phyloP scores from a whole-genome alignment of 2,888 invertebrate genomes.

The Ceraclea dissimilis region DNA sequence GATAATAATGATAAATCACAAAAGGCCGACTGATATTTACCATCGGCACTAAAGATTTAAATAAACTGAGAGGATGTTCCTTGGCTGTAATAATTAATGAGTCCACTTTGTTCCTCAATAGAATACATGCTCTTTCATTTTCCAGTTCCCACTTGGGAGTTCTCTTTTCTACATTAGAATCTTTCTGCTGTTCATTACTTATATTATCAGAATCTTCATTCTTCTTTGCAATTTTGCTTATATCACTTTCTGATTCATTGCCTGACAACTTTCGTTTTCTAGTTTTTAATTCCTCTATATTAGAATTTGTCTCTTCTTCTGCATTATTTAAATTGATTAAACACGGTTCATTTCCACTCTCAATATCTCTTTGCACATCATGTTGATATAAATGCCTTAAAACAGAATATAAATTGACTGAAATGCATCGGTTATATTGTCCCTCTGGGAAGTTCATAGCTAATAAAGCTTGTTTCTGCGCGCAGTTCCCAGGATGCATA shows the following conservation, averaged over 20 bases:
- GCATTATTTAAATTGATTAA: constrained; percentile 5
- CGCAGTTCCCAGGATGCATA: constrained; percentile 73
- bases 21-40: constrained; percentile 76
- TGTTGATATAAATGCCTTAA: constrained; percentile 62
- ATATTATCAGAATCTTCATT: constrained; percentile 29
- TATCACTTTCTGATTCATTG: constrained; percentile 22
- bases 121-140: constrained; percentile 56
- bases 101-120: constrained; percentile 60
- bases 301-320: constrained; percentile 14
- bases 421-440: constrained; percentile 61
- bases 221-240: constrained; percentile 16
- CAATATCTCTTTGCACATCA: constrained; percentile 30
- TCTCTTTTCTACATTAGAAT: constrained; percentile 15
- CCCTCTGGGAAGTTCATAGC: constrained; percentile 73
- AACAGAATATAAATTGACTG: constrained; percentile 70
- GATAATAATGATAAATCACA: constrained; percentile 72
- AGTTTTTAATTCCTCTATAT: constrained; percentile 14
- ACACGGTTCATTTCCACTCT: constrained; percentile 18
- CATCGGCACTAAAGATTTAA: constrained; percentile 66
- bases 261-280: constrained; percentile 30
- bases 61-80: constrained; percentile 78
- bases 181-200: constrained; percentile 34
- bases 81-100: constrained; percentile 71
- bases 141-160: constrained; percentile 60
- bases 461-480: constrained; percentile 68